These are phyloP conservation scores for Homarus gammarus DNA, from an alignment of 2,888 invertebrate species.

Conservation along the genomic window DNA sequence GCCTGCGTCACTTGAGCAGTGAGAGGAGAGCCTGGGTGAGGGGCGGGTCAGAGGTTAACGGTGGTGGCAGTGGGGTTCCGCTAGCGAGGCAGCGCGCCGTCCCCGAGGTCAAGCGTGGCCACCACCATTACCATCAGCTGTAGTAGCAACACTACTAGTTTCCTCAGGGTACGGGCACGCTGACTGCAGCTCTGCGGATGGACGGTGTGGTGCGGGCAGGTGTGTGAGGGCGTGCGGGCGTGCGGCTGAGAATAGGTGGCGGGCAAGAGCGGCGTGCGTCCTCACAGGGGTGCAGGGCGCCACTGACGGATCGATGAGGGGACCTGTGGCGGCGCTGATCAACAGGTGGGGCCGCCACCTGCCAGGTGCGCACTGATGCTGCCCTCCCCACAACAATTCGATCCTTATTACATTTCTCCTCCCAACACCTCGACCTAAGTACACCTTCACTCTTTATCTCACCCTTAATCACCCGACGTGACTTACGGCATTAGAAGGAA, in stretches of 20 bases:
- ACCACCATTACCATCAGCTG: slow-evolving; percentile 40
- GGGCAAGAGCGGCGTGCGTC: slow-evolving; percentile 48
- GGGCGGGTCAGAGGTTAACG: neutral
- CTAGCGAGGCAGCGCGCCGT: neutral
- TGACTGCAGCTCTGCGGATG: slow-evolving; percentile 47
- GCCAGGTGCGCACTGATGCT: slow-evolving; percentile 59
- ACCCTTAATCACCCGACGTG: neutral
- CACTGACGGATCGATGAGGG: slow-evolving; percentile 70
- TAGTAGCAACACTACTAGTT: slow-evolving; percentile 24
- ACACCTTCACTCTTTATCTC: neutral
- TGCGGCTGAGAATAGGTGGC: slow-evolving; percentile 19
- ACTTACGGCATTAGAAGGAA: neutral
- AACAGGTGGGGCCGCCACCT: slow-evolving; percentile 70
- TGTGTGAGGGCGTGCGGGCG: slow-evolving; percentile 30
- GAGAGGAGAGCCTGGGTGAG: neutral
- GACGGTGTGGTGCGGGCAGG: slow-evolving; percentile 42
- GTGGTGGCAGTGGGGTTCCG: neutral
- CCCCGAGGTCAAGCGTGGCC: slow-evolving; percentile 3
- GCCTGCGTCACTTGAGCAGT: neutral
- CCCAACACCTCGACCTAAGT: neutral
- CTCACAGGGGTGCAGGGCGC: slow-evolving; percentile 56
- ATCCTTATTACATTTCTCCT: neutral
- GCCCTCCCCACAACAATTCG: neutral
- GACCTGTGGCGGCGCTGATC: slow-evolving; percentile 70
- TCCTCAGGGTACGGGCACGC: slow-evolving; percentile 22